A percentile compares a stretch with the other conserved stretches of the same genome.
phyloP scores from a whole-genome alignment of 2,888 invertebrate species.

The Bombyx huttoni region DNA sequence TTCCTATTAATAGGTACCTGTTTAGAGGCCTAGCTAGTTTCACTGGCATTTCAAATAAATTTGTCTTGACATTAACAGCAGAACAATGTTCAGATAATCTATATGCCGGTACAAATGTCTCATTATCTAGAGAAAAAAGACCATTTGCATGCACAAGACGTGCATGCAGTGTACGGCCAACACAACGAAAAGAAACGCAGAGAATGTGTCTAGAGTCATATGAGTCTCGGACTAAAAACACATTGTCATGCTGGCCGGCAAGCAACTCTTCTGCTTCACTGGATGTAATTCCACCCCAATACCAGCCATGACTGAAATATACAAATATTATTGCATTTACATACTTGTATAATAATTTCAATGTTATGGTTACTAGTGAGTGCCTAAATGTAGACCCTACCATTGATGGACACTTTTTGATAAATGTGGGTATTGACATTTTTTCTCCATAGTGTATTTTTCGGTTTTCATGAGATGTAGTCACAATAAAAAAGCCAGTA shows the following conservation, averaged over 20 bases:
- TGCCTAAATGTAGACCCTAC: neutral
- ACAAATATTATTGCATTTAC: neutral
- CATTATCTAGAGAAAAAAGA: constrained; percentile 74
- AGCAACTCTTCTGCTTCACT: constrained; percentile 80
- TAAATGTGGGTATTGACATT: neutral
- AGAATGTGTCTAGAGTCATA: constrained; percentile 78
- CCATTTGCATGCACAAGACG: constrained; percentile 81
- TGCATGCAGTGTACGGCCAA: constrained; percentile 79
- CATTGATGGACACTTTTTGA: neutral
- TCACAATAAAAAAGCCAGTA: too few relatives aligned
- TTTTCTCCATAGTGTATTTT: too few relatives aligned
- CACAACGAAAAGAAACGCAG: constrained; percentile 80
- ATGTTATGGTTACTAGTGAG: too few relatives aligned
- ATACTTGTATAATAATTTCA: too few relatives aligned
- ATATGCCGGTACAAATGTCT: constrained; percentile 66
- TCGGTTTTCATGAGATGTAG: too few relatives aligned
- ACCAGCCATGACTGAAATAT: constrained; percentile 75
- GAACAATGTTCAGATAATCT: constrained; percentile 66
- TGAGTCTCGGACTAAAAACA: constrained; percentile 82
- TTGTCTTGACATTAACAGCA: constrained; percentile 58
- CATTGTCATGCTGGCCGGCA: constrained; percentile 78
- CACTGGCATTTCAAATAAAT: constrained; percentile 63
- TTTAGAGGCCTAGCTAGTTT: constrained; percentile 63
- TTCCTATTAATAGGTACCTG: constrained; percentile 28
- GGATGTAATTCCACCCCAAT: constrained; percentile 83